Conservation (phyloP, 2,797 vertebrate genomes). For the Chelonia mydas region DNA sequence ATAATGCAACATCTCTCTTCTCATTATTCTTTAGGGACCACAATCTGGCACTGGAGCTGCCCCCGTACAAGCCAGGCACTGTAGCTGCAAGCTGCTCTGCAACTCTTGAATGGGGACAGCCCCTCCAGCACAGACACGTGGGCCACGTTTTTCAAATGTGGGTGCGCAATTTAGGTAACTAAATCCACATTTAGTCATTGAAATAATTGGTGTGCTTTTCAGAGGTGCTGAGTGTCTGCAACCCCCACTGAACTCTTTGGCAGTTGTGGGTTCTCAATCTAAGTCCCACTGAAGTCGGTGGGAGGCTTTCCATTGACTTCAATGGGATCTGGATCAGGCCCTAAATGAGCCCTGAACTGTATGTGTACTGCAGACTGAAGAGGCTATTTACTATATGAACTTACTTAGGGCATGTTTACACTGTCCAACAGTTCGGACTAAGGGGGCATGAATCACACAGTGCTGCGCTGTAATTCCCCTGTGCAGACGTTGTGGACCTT, state of each 20-base stretch:
- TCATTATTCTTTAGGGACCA: conserved; percentile 9
- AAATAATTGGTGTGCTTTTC: background rate
- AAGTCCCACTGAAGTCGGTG: background rate
- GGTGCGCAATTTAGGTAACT: background rate
- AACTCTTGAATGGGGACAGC: background rate
- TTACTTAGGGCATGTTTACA: background rate
- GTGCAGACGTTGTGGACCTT: background rate
- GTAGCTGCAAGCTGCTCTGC: background rate
- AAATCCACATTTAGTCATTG: background rate
- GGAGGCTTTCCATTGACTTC: background rate
- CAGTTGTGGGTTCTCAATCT: background rate
- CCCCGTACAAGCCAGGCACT: background rate
- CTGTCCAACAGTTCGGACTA: no score
- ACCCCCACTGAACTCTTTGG: background rate
- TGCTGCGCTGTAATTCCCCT: background rate
- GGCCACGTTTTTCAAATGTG: background rate
- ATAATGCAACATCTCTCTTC: conserved; percentile 15
- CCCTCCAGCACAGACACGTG: accelerated
- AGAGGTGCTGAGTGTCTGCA: background rate
- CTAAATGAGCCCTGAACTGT: background rate
- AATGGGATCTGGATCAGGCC: background rate
- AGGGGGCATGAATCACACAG: background rate
- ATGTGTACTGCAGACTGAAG: background rate
- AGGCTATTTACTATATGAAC: background rate
- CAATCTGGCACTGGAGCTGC: background rate